Evolutionary conservation across 1,140 invertebrate genomes (phyloP).

Genomic region (Hylyphantes graminicola): DNA sequence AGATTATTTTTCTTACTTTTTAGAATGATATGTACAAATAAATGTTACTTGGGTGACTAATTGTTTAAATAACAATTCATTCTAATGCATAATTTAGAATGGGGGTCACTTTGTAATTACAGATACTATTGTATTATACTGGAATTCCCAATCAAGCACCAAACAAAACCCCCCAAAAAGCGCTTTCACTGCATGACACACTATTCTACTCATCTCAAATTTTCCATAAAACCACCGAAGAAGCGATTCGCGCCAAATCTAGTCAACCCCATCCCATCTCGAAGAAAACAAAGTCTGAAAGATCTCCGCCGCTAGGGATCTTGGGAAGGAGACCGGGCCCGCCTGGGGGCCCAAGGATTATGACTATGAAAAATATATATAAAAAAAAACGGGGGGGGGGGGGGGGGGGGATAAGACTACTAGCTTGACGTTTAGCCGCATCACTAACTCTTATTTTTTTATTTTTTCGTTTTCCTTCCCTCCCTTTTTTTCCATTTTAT

Average conservation of each 20-base stretch:
- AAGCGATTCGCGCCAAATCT: neutral
- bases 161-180: too few relatives aligned
- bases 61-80: too few relatives aligned
- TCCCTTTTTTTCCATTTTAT: conserved; percentile 27
- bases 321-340: conserved; percentile 51
- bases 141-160: too few relatives aligned
- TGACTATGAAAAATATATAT: conserved; percentile 32
- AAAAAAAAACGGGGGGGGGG: conserved; percentile 23
- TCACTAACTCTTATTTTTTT: conserved; percentile 41
- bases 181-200: too few relatives aligned
- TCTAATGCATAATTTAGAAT: too few relatives aligned
- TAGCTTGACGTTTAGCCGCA: conserved; percentile 53
- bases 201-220: too few relatives aligned
- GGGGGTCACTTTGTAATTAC: too few relatives aligned
- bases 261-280: conserved; percentile 32
- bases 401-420: conserved; percentile 22
- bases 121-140: too few relatives aligned
- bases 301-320: conserved; percentile 25
- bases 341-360: conserved; percentile 41
- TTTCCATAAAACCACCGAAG: too few relatives aligned
- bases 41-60: too few relatives aligned
- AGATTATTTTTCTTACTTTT: too few relatives aligned
- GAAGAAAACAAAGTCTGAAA: neutral
- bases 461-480: neutral
- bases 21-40: too few relatives aligned